Base-by-base conservation (phyloP, 1,140 invertebrate species). In the Trachymyrmex septentrionalis region DNA sequence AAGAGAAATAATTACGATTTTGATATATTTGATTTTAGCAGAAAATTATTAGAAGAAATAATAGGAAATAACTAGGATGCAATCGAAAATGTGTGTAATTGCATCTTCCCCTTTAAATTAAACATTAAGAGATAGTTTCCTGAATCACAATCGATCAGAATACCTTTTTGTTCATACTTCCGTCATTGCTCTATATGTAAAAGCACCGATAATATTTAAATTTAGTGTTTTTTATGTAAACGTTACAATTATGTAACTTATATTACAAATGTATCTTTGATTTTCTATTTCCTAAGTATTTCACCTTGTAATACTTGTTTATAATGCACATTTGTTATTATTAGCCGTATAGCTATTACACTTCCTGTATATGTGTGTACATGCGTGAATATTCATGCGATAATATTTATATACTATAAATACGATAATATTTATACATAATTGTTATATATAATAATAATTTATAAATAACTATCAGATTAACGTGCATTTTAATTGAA, bases 231-330 rank as follows among this genome's bases (percentile, higher is more conserved):
- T 38, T 16, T 80, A 16, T 59, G 1, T 38, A 67, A 67, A 7
- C n/a, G 63, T 57, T 50, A 16, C n/a, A 2, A 69, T 69, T 81
- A 24, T 66, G 5, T 19, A 69, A 71, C 21, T 81, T 50, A 57
- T 50, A 69, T 81, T 81, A 71, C 16, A 71, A 81, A 81, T 81
- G 64, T 71, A 71, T 71, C 50, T 71, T 16, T 34, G 24, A 19
- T 71, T 71, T 71, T 59, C 16, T 19, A 67, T 44, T 81, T 81
- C 30, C 48, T 67, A 67, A 67, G 48, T 67, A 80, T 72, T 24
- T 71, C 19, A 59, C 66, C 66, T 82, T 71, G 78, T 59, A 59
- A 71, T 82, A 82, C 78, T 57, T 71, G 16, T 30, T 71, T 67
- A 24, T 21, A 57, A 44, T 34, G 16, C 50, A 5, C 30, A 5